Percentiles rank a stretch among this genome's conserved stretches.
Evolutionary conservation across 2,113 vertebrate genomes (phyloP).

Genomic region (Parotia lawesii): DNA sequence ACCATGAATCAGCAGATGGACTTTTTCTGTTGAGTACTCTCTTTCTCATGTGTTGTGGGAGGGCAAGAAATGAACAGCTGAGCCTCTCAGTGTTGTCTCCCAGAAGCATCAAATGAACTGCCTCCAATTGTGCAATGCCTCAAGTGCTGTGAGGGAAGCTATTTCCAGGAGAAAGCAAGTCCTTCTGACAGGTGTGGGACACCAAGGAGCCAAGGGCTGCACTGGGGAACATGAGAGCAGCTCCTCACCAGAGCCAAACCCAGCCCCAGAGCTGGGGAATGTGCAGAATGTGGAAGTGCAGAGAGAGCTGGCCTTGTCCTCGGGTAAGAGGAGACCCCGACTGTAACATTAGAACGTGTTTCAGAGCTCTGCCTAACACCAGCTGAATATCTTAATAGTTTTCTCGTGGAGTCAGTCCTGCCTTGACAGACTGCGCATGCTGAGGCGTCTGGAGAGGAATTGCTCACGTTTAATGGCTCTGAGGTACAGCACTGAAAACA

Average conservation of each 20-base stretch:
- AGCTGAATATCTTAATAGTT: conserved; percentile 43
- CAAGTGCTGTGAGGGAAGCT: neutral
- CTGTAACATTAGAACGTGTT: neutral
- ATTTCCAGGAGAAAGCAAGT: neutral
- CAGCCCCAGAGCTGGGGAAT: conserved; percentile 2
- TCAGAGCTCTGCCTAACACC: conserved; percentile 10
- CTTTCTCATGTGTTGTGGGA: neutral
- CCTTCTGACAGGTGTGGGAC: conserved; percentile 48
- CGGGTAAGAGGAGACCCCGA: neutral
- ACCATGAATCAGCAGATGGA: conserved; percentile 55
- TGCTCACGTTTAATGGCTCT: neutral
- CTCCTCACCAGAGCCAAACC: neutral
- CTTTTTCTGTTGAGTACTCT: neutral
- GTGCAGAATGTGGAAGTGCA: conserved; percentile 48
- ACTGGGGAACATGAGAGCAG: neutral
- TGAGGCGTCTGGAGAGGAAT: neutral
- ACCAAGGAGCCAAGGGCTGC: conserved; percentile 10
- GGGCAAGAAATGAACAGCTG: conserved; percentile 46
- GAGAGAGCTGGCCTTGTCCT: conserved; percentile 44
- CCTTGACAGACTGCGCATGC: neutral
- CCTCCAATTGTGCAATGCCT: neutral
- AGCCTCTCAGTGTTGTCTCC: neutral
- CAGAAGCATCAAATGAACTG: conserved; percentile 17
- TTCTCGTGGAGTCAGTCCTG: neutral
- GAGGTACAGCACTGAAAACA: neutral